Percentiles rank a stretch among this genome's conserved stretches.
Evolutionary conservation across 2,113 vertebrate genomes (phyloP).

Genomic region (Cyphomyrus discorhynchus): DNA sequence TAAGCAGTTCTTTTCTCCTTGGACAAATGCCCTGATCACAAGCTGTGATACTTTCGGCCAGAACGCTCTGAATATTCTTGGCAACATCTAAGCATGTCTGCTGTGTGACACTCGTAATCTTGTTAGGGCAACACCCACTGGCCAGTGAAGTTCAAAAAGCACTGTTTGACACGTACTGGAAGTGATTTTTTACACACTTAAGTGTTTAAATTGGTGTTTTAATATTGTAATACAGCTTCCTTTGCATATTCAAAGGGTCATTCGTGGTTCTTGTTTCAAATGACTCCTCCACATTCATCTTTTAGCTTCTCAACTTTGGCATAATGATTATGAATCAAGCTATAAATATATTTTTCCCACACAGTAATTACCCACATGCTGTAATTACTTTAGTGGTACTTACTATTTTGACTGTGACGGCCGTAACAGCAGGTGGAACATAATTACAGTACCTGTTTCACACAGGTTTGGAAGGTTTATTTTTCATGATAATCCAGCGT

Average conservation of each 20-base stretch:
- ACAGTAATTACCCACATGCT: neutral
- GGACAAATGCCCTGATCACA: neutral
- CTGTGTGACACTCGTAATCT: neutral
- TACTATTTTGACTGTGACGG: neutral
- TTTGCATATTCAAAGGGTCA: neutral
- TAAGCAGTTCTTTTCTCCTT: neutral
- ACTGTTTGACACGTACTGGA: neutral
- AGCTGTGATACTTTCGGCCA: neutral
- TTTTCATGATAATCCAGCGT: neutral
- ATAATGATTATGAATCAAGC: neutral
- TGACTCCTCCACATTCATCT: neutral
- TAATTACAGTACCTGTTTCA: neutral
- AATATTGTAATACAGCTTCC: neutral
- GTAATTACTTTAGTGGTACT: neutral
- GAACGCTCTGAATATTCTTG: neutral
- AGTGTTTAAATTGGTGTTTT: neutral
- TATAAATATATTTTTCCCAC: conserved; percentile 1
- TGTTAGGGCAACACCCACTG: neutral
- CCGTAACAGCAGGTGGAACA: neutral
- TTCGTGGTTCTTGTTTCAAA: neutral
- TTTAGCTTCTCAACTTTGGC: neutral
- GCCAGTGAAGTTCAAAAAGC: neutral
- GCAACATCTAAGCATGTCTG: neutral
- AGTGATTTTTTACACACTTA: neutral
- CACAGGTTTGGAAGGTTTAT: neutral